A percentile compares a stretch with the other conserved stretches of the same genome.
phyloP scores from a whole-genome alignment of 2,113 vertebrate species.

The Pterocles burchelli region DNA sequence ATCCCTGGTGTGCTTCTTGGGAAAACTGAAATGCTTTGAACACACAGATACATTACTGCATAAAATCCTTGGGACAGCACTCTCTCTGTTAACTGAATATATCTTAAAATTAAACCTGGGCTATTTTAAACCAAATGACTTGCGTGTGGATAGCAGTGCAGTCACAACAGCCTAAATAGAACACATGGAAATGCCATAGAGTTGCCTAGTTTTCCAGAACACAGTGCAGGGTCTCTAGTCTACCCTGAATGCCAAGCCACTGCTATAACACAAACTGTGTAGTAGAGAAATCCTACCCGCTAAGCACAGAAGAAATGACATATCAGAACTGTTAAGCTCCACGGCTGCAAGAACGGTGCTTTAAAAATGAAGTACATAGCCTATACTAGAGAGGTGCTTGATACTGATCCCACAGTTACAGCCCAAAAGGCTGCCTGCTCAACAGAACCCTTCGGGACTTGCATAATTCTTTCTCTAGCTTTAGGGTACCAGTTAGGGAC shows the following conservation, averaged over 20 bases:
- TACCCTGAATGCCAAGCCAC: not conserved
- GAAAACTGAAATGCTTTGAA: not conserved
- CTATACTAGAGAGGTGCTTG: not conserved
- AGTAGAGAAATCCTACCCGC: slow-evolving; percentile 27
- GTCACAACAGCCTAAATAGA: not conserved
- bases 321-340: not conserved
- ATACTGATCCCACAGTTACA: not conserved
- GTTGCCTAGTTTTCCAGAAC: not conserved
- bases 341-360: not conserved
- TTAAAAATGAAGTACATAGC: slow-evolving; percentile 27
- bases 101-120: not conserved
- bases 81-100: not conserved
- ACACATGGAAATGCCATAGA: not conserved
- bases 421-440: not conserved
- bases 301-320: not conserved
- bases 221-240: not conserved
- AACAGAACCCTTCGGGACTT: not conserved
- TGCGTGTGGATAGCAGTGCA: not conserved
- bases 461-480: not conserved
- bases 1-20: not conserved
- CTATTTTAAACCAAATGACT: not conserved
- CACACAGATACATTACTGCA: not conserved
- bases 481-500: not conserved
- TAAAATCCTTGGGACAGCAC: not conserved
- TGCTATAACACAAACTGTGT: not conserved